These are phyloP conservation scores for Coturnix japonica DNA, from an alignment of 2,113 vertebrate species.

Conservation along the genomic window DNA sequence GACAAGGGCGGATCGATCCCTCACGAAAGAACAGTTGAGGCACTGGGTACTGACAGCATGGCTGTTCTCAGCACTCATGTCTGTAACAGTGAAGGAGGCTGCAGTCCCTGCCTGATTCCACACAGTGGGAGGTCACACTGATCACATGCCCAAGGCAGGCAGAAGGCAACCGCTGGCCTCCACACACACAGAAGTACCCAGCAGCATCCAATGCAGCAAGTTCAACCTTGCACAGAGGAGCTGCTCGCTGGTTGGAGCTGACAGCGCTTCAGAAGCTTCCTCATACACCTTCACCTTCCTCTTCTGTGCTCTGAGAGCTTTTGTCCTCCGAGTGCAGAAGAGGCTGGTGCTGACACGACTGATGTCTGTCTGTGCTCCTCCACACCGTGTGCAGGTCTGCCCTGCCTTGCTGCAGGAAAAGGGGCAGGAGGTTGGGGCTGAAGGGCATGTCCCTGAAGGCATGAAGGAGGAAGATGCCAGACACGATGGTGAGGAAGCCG, in stretches of 20 bases:
- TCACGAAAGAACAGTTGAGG: not conserved
- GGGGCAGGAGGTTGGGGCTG: conserved; percentile 74
- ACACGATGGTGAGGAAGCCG: conserved; percentile 84
- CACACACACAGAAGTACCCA: not conserved
- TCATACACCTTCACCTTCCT: conserved; percentile 11
- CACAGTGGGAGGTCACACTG: not conserved
- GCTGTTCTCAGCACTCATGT: not conserved
- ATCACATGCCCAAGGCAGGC: not conserved
- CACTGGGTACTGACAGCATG: not conserved
- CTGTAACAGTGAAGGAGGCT: not conserved
- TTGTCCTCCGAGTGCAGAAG: conserved; percentile 56
- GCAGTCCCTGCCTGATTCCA: not conserved
- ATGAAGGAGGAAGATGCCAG: conserved; percentile 85
- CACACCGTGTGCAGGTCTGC: not conserved
- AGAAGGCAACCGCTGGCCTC: not conserved
- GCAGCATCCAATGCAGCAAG: not conserved
- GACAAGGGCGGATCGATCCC: not conserved
- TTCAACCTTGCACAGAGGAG: not conserved
- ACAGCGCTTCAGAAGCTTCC: not conserved
- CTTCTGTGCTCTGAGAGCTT: not conserved
- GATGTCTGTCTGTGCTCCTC: not conserved
- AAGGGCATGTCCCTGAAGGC: conserved; percentile 83
- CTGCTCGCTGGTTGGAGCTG: not conserved
- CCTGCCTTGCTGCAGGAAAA: conserved; percentile 73
- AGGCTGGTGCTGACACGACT: conserved; percentile 39